Evolutionary conservation across 2,797 vertebrate species (phyloP), one percentile per base, ranked within the genome.

Genomic region (Chrysocyon brachyurus): DNA sequence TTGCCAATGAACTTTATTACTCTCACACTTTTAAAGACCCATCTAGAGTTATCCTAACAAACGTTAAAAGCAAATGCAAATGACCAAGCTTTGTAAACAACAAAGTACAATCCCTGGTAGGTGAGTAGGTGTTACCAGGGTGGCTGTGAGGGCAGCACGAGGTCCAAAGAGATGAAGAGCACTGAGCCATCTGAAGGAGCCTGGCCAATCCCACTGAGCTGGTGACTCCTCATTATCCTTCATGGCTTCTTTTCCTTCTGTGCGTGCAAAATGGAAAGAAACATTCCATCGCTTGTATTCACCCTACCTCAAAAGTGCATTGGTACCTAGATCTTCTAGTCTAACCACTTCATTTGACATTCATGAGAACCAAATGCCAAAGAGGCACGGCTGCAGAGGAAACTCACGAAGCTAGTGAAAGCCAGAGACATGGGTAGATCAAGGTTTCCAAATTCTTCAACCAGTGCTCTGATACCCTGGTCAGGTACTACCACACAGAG

Each of bases 141-240:
- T 49, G 22, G 31, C 33, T 5, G 15, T 4, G 16, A 86, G 63
- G 56, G 40, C 15, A 28, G 9, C 16, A 68, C 0, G 9, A 40
- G 11, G 28, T 15, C 31, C 61, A 86, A 70, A 52, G 16, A 14
- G 28, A 36, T 33, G 36, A 6, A 12, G 22, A 72, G 61, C 40
- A 21, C 63, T 12, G 9, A 52, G 21, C 11, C 3, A 59, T 14
- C 0, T 22, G 12, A 36, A 54, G 75, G 49, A 21, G 24, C 7
- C 24, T 2, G 22, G 12, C 3, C 0, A 4, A 6, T 14, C 16
- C 72, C 31, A 1, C 0, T 49, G 28, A 46, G 56, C 49, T 19
- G 3, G 21, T 11, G 33, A 31, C 19, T 6, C 24, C 12, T 66
- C 12, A 17, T 33, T 40, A 28, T 12, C 22, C 14, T 54, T 61